Evolutionary conservation across 1,140 invertebrate genomes (phyloP).

Genomic region (Limonius californicus): DNA sequence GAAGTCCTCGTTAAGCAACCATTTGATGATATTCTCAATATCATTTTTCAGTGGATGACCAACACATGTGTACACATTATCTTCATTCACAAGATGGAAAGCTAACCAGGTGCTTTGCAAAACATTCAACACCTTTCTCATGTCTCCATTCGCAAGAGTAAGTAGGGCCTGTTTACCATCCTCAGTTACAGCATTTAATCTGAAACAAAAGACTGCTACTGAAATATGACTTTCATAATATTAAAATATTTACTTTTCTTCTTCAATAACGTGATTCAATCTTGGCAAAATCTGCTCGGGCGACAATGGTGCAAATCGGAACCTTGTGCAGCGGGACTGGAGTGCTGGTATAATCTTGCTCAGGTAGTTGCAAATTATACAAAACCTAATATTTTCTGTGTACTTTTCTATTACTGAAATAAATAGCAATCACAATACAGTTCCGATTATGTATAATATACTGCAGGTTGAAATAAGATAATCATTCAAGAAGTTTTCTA

Average conservation of each 20-base stretch:
- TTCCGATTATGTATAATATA: too few relatives aligned
- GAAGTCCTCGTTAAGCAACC: conserved; percentile 85
- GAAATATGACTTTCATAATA: too few relatives aligned
- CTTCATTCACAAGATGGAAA: conserved; percentile 81
- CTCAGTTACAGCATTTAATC: too few relatives aligned
- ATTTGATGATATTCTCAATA: conserved; percentile 85
- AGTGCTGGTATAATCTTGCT: conserved; percentile 98
- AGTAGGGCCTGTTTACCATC: conserved; percentile 90
- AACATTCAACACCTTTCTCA: conserved; percentile 96
- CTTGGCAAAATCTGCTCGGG: conserved; percentile 86
- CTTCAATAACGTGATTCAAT: conserved; percentile 76
- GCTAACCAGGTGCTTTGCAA: conserved; percentile 82
- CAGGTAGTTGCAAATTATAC: conserved; percentile 98
- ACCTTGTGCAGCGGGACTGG: conserved; percentile 96
- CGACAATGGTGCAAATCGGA: conserved; percentile 90
- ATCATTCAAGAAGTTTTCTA: too few relatives aligned
- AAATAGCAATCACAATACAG: conserved; percentile 23
- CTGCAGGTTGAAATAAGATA: too few relatives aligned
- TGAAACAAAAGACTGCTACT: too few relatives aligned
- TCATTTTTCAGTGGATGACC: conserved; percentile 90
- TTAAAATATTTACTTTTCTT: conserved; percentile 85
- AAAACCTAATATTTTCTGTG: conserved; percentile 97
- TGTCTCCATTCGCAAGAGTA: conserved; percentile 91
- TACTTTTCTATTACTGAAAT: conserved; percentile 90
- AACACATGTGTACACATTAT: conserved; percentile 94